phyloP scores from a whole-genome alignment of 2,113 vertebrate genomes.

The Hystrix cristata region DNA sequence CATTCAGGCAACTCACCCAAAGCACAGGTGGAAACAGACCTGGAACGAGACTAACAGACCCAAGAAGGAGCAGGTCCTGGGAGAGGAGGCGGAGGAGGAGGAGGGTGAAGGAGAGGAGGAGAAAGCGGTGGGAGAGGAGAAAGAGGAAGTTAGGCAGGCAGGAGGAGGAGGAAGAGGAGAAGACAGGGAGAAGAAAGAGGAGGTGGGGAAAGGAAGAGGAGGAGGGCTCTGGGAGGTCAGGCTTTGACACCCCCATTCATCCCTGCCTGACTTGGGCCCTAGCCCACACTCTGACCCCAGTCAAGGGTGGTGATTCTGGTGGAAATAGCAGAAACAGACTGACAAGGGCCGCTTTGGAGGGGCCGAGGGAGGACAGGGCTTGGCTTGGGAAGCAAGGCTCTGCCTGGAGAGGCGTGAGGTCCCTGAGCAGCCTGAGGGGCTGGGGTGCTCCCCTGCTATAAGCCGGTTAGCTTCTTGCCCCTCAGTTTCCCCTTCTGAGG shows the following conservation, averaged over 20 bases:
- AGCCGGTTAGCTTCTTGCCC: too few species aligned
- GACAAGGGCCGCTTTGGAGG: not conserved
- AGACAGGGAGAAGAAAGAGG: too few species aligned
- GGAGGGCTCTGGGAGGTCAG: not conserved
- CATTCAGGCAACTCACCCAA: not conserved
- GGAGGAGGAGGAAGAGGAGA: too few species aligned
- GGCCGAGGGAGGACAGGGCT: not conserved
- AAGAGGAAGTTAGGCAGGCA: too few species aligned
- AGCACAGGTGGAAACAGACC: too few species aligned
- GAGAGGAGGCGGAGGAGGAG: not conserved
- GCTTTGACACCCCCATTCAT: too few species aligned
- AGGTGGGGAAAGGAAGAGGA: not conserved
- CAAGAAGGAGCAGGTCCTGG: not conserved
- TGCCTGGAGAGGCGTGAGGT: not conserved
- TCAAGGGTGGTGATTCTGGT: too few species aligned
- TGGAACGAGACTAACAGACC: not conserved
- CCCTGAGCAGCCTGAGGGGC: not conserved
- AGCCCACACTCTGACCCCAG: too few species aligned
- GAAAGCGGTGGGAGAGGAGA: too few species aligned
- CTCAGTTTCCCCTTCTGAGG: not conserved
- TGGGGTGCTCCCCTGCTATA: fast-evolving
- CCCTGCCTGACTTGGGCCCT: not conserved
- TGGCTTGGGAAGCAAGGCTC: too few species aligned
- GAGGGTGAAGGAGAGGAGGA: too few species aligned
- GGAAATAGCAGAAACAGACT: too few species aligned